A percentile compares a stretch with the other conserved stretches of the same genome.
phyloP scores from a whole-genome alignment of 1,140 invertebrate genomes.

The Hyles euphorbiae region DNA sequence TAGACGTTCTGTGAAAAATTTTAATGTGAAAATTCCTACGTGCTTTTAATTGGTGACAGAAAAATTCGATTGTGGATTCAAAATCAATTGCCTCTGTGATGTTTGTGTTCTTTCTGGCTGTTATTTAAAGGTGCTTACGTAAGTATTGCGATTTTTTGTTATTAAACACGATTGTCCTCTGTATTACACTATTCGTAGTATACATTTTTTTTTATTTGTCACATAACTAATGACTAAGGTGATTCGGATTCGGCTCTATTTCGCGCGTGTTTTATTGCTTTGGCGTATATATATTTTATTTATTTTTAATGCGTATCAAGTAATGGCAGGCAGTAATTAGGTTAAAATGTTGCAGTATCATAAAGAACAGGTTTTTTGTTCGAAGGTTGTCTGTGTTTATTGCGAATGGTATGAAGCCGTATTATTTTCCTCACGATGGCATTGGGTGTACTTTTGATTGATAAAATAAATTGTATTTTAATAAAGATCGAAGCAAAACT shows the following conservation, averaged over 20 bases:
- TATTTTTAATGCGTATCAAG: no score
- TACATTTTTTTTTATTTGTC: no score
- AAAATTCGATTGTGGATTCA: conserved; percentile 33
- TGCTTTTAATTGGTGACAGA: conserved; percentile 33
- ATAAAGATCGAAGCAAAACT: no score
- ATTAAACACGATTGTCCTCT: conserved; percentile 28
- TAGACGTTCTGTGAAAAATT: conserved; percentile 34
- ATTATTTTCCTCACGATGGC: conserved; percentile 26
- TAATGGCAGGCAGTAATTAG: not conserved
- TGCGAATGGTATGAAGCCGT: conserved; percentile 16
- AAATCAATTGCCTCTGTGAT: conserved; percentile 58
- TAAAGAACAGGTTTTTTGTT: conserved; percentile 5
- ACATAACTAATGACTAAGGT: no score
- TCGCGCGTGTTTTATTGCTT: no score
- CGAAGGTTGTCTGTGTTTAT: conserved; percentile 14
- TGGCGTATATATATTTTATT: no score
- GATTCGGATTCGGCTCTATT: no score
- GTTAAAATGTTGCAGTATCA: not conserved
- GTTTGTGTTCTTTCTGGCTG: conserved; percentile 55
- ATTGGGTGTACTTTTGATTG: conserved; percentile 29
- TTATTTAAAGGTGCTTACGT: conserved; percentile 67
- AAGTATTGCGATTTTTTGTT: conserved; percentile 61
- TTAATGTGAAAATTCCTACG: conserved; percentile 29
- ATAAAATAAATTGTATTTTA: not conserved
- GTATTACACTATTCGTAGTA: no score